Percentiles rank a stretch among this genome's conserved stretches.
phyloP scores from a whole-genome alignment of 2,113 vertebrate species.

The Sebastes schlegelii region DNA sequence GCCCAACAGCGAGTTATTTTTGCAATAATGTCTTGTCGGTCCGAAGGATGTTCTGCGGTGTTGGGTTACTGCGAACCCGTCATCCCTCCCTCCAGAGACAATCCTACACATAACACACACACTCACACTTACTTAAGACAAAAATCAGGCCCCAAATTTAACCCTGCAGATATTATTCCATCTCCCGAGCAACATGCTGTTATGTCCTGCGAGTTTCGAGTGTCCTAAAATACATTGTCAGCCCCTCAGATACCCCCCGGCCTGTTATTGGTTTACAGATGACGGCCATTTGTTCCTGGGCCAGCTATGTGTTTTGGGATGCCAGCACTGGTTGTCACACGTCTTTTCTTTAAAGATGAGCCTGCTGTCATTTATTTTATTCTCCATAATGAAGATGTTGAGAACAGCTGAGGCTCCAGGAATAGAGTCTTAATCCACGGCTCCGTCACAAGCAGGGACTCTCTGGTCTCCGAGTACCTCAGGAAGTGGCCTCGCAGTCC shows the following conservation, averaged over 20 bases:
- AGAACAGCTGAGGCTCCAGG: constrained; percentile 69
- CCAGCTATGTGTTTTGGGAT: constrained; percentile 41
- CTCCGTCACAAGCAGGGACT: constrained; percentile 17
- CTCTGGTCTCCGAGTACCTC: not conserved
- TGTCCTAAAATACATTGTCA: constrained; percentile 58
- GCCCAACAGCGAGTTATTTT: constrained; percentile 62
- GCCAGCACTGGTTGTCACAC: constrained; percentile 35
- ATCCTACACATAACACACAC: constrained; percentile 17
- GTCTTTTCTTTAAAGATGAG: constrained; percentile 62
- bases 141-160: constrained; percentile 56
- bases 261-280: constrained; percentile 24
- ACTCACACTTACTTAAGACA: constrained; percentile 30
- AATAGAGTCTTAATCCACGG: constrained; percentile 74
- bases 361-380: constrained; percentile 41
- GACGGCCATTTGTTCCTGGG: constrained; percentile 50
- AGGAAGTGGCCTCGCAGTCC: not conserved
- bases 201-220: constrained; percentile 12
- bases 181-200: constrained; percentile 51
- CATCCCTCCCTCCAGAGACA: constrained; percentile 50
- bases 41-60: constrained; percentile 67
- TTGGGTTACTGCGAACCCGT: constrained; percentile 68
- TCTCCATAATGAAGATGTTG: constrained; percentile 52
- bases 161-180: constrained; percentile 38
- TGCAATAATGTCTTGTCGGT: constrained; percentile 69
- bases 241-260: constrained; percentile 15